Conservation (phyloP, 2,113 vertebrate species). For the Himantopus leucocephalus region DNA sequence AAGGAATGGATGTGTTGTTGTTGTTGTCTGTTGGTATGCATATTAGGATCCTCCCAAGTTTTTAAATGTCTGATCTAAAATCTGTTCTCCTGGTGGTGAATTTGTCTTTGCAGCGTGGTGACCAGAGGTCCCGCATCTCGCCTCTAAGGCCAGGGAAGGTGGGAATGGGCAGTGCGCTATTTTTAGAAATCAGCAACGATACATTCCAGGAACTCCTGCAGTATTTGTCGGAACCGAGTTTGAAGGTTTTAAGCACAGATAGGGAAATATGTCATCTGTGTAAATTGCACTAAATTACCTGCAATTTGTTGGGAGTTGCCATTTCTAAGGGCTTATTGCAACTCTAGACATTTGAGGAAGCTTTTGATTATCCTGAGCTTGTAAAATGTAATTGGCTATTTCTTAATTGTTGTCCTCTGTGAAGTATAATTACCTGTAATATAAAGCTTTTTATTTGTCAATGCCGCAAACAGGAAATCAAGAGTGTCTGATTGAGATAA, state of each 20-base stretch:
- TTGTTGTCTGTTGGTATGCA: neutral
- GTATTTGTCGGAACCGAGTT: neutral
- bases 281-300: slow-evolving; percentile 50
- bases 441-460: slow-evolving; percentile 54
- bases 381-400: slow-evolving; percentile 53
- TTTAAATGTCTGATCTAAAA: neutral
- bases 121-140: neutral
- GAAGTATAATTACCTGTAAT: slow-evolving; percentile 52
- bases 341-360: slow-evolving; percentile 53
- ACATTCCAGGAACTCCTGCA: neutral
- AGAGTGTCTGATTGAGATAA: slow-evolving; percentile 52
- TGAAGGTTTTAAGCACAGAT: slow-evolving; percentile 11
- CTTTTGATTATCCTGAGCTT: slow-evolving; percentile 59
- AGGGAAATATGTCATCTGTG: slow-evolving; percentile 25
- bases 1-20: neutral
- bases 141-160: neutral
- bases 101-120: neutral
- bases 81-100: neutral
- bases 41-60: neutral
- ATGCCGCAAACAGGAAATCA: slow-evolving; percentile 51
- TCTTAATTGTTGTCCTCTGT: slow-evolving; percentile 57
- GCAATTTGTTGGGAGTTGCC: slow-evolving; percentile 62
- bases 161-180: neutral
- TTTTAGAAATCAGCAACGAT: neutral
- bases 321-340: slow-evolving; percentile 24